These are phyloP conservation scores for Druceiella hillmani DNA, from an alignment of 2,888 invertebrate species.

Conservation along the genomic window DNA sequence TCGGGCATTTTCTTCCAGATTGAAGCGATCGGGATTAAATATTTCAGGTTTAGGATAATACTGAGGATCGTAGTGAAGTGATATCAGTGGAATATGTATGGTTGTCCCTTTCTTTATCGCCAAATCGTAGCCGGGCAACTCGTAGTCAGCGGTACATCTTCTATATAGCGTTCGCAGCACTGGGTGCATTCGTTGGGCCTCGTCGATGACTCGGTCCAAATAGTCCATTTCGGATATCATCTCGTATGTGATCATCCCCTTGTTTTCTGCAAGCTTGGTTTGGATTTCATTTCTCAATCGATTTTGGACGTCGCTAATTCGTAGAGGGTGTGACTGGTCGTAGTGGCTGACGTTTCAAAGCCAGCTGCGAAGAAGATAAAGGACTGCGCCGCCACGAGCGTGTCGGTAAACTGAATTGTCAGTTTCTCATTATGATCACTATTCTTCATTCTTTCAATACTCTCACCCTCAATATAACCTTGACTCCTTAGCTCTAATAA, in stretches of 20 bases:
- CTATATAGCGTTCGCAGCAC: background rate
- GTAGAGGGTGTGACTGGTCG: background rate
- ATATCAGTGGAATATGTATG: too few relatives aligned
- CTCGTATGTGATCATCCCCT: background rate
- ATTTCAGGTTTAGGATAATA: conserved; percentile 35
- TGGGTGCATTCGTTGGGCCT: background rate
- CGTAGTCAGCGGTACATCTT: background rate
- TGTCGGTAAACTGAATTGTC: background rate
- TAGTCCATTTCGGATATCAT: background rate
- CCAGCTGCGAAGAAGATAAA: conserved; percentile 2
- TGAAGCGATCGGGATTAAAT: conserved; percentile 18
- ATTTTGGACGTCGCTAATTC: conserved; percentile 1
- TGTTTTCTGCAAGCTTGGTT: too few relatives aligned
- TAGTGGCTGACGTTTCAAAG: conserved; percentile 1
- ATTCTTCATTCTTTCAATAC: background rate
- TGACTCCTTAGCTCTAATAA: background rate
- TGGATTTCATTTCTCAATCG: background rate
- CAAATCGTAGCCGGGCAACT: too few relatives aligned
- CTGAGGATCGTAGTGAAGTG: conserved; percentile 35
- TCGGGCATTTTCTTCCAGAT: background rate
- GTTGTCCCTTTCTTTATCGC: too few relatives aligned
- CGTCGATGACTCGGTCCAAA: too few relatives aligned
- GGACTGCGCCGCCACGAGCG: background rate
- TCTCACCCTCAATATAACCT: background rate
- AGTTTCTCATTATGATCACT: background rate